Evolutionary conservation across 2,888 invertebrate species (phyloP).

Genomic region (Tachina lurida): DNA sequence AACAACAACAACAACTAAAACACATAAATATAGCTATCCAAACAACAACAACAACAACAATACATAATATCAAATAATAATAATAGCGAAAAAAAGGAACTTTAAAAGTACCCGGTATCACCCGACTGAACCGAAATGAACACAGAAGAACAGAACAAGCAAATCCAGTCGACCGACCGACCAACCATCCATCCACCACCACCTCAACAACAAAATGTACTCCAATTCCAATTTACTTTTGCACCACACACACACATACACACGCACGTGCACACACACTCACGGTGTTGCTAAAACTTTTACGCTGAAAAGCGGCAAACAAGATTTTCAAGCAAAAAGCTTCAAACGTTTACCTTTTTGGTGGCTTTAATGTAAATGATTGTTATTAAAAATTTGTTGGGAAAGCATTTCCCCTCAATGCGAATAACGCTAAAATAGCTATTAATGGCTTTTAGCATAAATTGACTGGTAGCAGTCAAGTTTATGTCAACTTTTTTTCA

Average conservation of each 20-base stretch:
- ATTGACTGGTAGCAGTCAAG: neutral
- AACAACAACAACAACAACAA: constrained; percentile 43
- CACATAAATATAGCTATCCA: constrained; percentile 6
- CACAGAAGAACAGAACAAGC: constrained; percentile 43
- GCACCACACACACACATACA: neutral
- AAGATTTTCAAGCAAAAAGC: neutral
- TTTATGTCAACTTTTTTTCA: neutral
- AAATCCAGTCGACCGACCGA: constrained; percentile 9
- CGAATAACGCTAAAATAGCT: neutral
- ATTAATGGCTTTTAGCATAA: neutral
- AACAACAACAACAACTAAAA: too few species aligned
- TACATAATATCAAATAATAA: constrained; percentile 36
- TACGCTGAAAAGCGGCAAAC: neutral
- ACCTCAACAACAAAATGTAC: constrained; percentile 46
- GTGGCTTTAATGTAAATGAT: neutral
- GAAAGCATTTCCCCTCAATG: neutral
- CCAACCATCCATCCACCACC: constrained; percentile 35
- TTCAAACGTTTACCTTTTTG: neutral
- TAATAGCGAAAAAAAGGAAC: constrained; percentile 45
- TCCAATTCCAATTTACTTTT: constrained; percentile 62
- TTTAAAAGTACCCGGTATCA: constrained; percentile 49
- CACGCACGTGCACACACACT: neutral
- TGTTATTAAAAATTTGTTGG: neutral
- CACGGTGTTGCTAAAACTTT: constrained; percentile 14
- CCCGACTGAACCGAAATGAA: constrained; percentile 51